Conservation (phyloP, 2,113 vertebrate species). For the Tor tambroides region DNA sequence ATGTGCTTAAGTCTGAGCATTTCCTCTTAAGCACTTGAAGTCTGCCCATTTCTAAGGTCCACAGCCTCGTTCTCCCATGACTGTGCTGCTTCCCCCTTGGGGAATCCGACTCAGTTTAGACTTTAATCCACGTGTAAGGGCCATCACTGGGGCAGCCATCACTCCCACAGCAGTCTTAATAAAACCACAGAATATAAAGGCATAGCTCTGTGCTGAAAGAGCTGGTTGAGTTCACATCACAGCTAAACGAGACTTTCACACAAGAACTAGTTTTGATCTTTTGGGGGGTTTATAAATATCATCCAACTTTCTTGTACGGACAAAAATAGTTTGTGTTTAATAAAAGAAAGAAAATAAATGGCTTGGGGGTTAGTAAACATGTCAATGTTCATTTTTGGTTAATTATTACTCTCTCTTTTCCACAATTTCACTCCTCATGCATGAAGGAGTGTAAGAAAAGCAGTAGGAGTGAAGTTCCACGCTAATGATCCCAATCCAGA, state of each 20-base stretch:
- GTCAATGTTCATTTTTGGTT: neutral
- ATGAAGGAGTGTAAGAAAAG: neutral
- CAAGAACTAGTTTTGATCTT: neutral
- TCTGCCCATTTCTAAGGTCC: constrained; percentile 15
- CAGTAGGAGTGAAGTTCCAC: neutral
- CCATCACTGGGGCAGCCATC: constrained; percentile 23
- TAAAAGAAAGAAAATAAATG: neutral
- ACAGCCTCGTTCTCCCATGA: neutral
- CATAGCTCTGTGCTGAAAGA: neutral
- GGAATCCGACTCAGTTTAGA: constrained; percentile 40
- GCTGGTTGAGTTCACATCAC: neutral
- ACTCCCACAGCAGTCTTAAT: neutral
- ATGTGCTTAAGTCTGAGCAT: neutral
- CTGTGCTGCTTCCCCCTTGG: neutral
- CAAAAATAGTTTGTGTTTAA: neutral
- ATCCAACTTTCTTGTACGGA: neutral
- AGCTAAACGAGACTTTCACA: neutral
- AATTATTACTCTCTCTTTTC: neutral
- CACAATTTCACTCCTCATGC: neutral
- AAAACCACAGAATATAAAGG: neutral
- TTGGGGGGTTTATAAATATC: neutral
- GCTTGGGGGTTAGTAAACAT: neutral
- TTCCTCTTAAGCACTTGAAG: constrained; percentile 8
- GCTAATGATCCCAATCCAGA: constrained; percentile 28
- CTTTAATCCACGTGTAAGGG: constrained; percentile 37